Evolutionary conservation across 2,113 vertebrate species (phyloP), one percentile per base, ranked within the genome.

Genomic region (Takifugu bimaculatus): DNA sequence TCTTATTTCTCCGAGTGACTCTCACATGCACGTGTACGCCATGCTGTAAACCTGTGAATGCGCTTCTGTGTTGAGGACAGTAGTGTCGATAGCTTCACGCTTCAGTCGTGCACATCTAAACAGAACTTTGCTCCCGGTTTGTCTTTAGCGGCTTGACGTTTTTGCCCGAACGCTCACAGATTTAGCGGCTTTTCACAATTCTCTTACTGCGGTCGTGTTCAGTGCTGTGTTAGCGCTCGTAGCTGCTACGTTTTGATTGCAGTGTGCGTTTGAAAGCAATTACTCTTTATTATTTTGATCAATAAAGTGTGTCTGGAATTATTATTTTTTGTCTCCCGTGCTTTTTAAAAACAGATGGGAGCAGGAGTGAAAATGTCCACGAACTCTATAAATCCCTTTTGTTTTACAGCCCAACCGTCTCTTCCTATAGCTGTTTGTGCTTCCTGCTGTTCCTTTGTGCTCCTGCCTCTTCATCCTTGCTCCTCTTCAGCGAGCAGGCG

Each of bases 401-500:
- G 2, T 39, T 39, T 39, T 29, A 35, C 9, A 5, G 5, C 4
- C 5, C 32, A 35, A 39, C 7, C 35, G 11, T 39, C 7, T 3
- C 2, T 11, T 39, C 11, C 1, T 11, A 39, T 10, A 10, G 35
- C 35, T 11, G 35, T 39, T 39, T 39, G 35, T 39, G 7, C 35
- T 39, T 39, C 35, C 35, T 39, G 35, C 35, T 39, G 35, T 10
- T 11, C 11, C 45, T 55, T 61, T 76, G 54, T 68, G 75, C 72
- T 72, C 55, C 75, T 80, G 70, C 70, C 57, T 58, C 56, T 78
- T 69, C 68, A 83, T 84, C 70, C 60, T 43, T 71, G 75, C 77
- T 63, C 65, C 75, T 81, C 79, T 74, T 72, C 67, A 61, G 72
- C 66, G 63, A 77, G 73, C 78, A 81, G 81, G 75, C 25, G 79